Base-by-base conservation (phyloP, 1,140 invertebrate species). In the Pteromalus puparum region DNA sequence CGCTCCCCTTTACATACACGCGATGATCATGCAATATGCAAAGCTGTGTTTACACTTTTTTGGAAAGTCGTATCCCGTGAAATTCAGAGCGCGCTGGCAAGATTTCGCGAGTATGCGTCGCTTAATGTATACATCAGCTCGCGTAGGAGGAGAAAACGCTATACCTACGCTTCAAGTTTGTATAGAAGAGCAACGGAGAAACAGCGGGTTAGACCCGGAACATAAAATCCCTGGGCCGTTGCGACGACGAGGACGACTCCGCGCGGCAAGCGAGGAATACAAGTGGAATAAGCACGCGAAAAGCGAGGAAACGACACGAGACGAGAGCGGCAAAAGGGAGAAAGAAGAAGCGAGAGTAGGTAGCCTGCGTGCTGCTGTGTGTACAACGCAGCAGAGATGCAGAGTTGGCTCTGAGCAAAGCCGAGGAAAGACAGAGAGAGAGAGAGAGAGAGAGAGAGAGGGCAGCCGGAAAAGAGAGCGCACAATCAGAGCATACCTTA, bases 401-500 rank as follows among this genome's bases (percentile, higher is more conserved):
- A 70, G 30, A 26, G 67, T 70, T 30, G 67, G 10, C 67, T n/a
- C 65, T 26, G 10, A 6, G 30, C 6, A 70, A 13, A 7, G 61
- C 28, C 26, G 67, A 2, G 24, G 26, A 28, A 70, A 28, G 74
- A 30, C 38, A 67, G 75, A 61, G 53, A 28, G 76, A 26, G 81
- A 81, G 26, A n/a, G 13, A 81, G 26, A n/a, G 13, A 26, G 67
- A 74, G 77, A 74, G 74, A 67, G 81, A 76, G 87, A 88, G 70
- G 81, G 88, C 65, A 26, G 82, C 80, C 86, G 88, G 88, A 89
- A 87, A 88, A 87, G 88, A 87, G 88, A 89, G 87, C 82, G 83
- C 87, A 89, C 88, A 89, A 90, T 90, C 88, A 88, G 86, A 92
- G 91, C 92, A 92, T 92, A 92, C 92, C 91, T 92, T 92, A 92